Conservation (phyloP, 2,888 invertebrate genomes). For the Parnassius smintheus region DNA sequence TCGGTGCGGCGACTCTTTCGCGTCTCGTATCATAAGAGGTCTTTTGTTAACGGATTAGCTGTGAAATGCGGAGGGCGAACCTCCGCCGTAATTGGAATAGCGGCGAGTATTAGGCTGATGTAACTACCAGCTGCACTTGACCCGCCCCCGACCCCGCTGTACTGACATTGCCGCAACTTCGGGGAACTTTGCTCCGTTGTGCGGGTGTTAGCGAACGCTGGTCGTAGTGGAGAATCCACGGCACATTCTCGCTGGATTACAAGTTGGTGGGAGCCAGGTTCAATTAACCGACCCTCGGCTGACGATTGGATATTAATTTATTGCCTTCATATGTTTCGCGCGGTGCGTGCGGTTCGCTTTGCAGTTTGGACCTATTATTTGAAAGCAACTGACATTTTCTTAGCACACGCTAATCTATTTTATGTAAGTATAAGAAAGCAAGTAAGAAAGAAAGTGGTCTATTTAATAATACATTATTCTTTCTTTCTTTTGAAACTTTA, state of each 20-base stretch:
- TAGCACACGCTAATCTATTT: not conserved
- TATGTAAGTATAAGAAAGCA: too few relatives aligned
- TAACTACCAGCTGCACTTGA: slow-evolving; percentile 53
- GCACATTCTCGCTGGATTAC: slow-evolving; percentile 44
- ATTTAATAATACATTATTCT: too few relatives aligned
- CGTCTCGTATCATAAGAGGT: slow-evolving; percentile 39
- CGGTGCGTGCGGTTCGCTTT: slow-evolving; percentile 25
- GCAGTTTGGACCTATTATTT: not conserved
- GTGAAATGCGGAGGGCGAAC: slow-evolving; percentile 32
- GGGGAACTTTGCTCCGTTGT: slow-evolving; percentile 8
- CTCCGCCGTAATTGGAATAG: slow-evolving; percentile 49
- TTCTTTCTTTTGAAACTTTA: too few relatives aligned
- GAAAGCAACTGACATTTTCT: not conserved
- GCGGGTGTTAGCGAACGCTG: slow-evolving; percentile 25
- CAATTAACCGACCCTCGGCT: slow-evolving; percentile 40
- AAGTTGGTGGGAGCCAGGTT: slow-evolving; percentile 39
- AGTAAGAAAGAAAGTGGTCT: too few relatives aligned
- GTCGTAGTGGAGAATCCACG: slow-evolving; percentile 26
- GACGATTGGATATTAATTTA: slow-evolving; percentile 42
- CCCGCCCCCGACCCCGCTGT: slow-evolving; percentile 19
- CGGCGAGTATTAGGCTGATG: slow-evolving; percentile 55
- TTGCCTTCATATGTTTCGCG: slow-evolving; percentile 31
- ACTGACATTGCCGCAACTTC: slow-evolving; percentile 2
- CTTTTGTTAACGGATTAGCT: slow-evolving; percentile 45
- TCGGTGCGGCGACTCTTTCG: slow-evolving; percentile 22